Base-by-base conservation (phyloP, 2,113 vertebrate genomes). In the Cygnus atratus region DNA sequence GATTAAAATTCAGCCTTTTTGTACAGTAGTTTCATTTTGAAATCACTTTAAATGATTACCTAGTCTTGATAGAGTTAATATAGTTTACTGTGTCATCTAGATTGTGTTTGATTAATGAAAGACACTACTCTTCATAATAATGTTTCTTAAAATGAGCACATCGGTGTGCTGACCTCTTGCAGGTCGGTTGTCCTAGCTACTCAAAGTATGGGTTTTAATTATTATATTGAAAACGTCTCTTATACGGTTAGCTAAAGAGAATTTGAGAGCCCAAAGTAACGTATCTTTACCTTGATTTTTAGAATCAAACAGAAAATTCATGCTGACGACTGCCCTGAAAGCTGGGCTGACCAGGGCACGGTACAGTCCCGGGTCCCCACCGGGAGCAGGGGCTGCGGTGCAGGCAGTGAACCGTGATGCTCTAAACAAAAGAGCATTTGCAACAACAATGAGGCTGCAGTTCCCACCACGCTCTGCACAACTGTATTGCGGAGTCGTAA, bases 351-450 rank as follows among this genome's bases (percentile, higher is more conserved):
- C 31, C 10, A 13, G 65, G 70, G 84, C 86, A 46, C 21, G 1
- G 22, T 7, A 62, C 71, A 62, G 92, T 9, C 55, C 1, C 20
- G 6, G 31, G 72, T 13, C 73, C 19, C 55, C 46, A 15, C 52
- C 62, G 92, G 94, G 57, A 90, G 76, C 59, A 33, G 54, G 50
- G 62, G 70, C 63, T 48, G 76, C 71, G 35, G 10, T 28, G 93
- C 20, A 90, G 85, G 81, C 91, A 92, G 80, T 79, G 73, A 95
- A 88, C 87, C 91, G 4, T 92, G 94, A 79, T 48, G n/a, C 79
- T 92, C 77, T 66, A 90, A 96, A 97, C 95, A 97, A 96, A 97
- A 74, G 96, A 95, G 87, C 84, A 86, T 96, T 96, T 88, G 90
- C 83, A 88, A 70, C 70, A 93, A 97, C 96, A 96, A 79, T 94